Percentiles rank a stretch among this genome's conserved stretches.
phyloP scores from a whole-genome alignment of 1,140 invertebrate genomes.

The Zaprionus kolodkinae region DNA sequence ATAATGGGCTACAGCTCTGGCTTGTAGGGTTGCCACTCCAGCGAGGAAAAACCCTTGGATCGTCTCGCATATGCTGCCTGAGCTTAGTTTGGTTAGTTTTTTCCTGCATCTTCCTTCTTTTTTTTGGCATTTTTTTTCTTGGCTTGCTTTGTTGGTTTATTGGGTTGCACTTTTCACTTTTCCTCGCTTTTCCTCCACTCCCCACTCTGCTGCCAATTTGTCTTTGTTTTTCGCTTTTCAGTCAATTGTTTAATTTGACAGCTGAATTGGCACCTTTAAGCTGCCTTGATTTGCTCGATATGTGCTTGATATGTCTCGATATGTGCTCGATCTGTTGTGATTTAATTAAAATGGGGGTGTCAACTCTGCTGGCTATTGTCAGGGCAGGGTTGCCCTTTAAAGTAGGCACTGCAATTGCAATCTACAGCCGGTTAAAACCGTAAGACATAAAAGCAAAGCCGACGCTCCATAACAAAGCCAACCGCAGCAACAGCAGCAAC shows the following conservation, averaged over 20 bases:
- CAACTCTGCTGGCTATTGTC: slow-evolving; percentile 39
- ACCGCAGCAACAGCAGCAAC: slow-evolving; percentile 51
- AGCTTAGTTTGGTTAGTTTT: slow-evolving; percentile 11
- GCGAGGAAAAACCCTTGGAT: too few species aligned
- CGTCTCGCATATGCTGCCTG: too few species aligned
- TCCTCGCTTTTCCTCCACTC: not conserved
- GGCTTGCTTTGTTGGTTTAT: slow-evolving; percentile 54
- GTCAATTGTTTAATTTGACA: slow-evolving; percentile 69
- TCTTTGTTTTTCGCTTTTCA: slow-evolving; percentile 54
- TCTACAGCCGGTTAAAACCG: slow-evolving; percentile 35
- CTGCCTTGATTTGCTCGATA: slow-evolving; percentile 6
- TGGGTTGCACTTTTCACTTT: slow-evolving; percentile 60
- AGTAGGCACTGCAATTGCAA: slow-evolving; percentile 67
- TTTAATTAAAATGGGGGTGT: slow-evolving; percentile 73
- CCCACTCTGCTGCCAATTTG: slow-evolving; percentile 47
- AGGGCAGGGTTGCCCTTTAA: slow-evolving; percentile 43
- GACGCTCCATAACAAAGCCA: slow-evolving; percentile 67
- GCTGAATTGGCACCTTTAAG: slow-evolving; percentile 57
- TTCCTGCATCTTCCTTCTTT: slow-evolving; percentile 29
- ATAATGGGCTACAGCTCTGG: slow-evolving; percentile 66
- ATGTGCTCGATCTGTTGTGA: not conserved
- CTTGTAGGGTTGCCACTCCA: not conserved
- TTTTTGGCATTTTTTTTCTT: too few species aligned
- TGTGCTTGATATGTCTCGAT: too few species aligned
- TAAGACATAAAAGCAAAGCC: slow-evolving; percentile 58